These are phyloP conservation scores for Lochmaea crataegi DNA, from an alignment of 2,888 invertebrate species.

Conservation along the genomic window DNA sequence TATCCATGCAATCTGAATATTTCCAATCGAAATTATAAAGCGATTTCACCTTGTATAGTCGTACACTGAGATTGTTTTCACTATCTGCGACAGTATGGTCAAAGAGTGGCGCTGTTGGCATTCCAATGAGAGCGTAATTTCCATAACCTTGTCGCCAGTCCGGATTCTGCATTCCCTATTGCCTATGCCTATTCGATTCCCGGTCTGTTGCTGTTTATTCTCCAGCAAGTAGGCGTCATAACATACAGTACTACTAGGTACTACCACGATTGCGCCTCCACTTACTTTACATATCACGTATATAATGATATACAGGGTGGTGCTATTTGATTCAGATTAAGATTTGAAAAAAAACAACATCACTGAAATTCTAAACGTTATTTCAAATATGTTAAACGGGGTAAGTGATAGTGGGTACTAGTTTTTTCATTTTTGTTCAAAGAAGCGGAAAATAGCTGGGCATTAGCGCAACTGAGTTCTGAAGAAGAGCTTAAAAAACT, in stretches of 20 bases:
- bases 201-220: conserved; percentile 36
- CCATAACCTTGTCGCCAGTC: conserved; percentile 54
- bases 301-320: conserved; percentile 48
- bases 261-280: conserved; percentile 49
- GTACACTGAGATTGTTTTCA: conserved; percentile 21
- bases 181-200: conserved; percentile 26
- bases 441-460: too few relatives aligned
- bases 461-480: too few relatives aligned
- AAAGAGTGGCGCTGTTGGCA: conserved; percentile 57
- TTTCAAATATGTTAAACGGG: background rate
- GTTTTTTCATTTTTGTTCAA: too few relatives aligned
- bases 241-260: conserved; percentile 43
- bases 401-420: too few relatives aligned
- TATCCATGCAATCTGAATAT: background rate
- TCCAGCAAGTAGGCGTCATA: conserved; percentile 48
- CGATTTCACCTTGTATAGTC: background rate
- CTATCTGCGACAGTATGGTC: conserved; percentile 36
- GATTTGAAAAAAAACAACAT: background rate
- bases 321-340: background rate
- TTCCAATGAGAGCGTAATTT: conserved; percentile 59
- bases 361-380: background rate
- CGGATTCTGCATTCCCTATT: conserved; percentile 46
- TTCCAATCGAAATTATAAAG: background rate
- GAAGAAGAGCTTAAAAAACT: too few relatives aligned
- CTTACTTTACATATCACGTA: conserved; percentile 58